Percentiles rank a stretch among this genome's conserved stretches.
These are phyloP conservation scores for Podarcis lilfordi DNA, from an alignment of 2,797 vertebrate genomes.

Conservation along the genomic window DNA sequence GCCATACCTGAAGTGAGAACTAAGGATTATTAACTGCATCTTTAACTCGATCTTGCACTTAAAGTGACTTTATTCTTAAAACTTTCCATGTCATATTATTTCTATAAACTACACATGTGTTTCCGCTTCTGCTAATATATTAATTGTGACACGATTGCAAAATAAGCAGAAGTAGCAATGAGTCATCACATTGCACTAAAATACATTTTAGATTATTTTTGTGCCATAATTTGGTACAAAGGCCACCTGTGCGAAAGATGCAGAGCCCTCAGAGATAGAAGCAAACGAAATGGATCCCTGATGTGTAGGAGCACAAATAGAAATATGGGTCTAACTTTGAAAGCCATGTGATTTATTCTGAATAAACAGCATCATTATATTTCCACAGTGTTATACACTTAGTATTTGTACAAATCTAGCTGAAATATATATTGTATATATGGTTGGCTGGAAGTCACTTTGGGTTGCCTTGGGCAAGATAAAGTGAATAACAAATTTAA, in stretches of 20 bases:
- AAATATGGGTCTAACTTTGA: background rate
- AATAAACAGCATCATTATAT: background rate
- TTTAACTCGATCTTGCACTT: background rate
- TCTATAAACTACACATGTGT: background rate
- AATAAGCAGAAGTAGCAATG: background rate
- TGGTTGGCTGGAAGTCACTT: no score
- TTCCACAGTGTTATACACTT: background rate
- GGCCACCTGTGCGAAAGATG: background rate
- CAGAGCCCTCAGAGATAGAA: background rate
- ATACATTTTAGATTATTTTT: background rate
- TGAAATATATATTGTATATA: background rate
- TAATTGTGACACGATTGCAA: background rate
- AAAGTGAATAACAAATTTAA: no score
- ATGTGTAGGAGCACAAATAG: background rate
- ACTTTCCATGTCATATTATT: background rate
- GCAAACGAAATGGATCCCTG: background rate
- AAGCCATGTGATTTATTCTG: background rate
- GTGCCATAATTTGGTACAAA: background rate
- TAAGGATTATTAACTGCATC: background rate
- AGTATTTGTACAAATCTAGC: background rate
- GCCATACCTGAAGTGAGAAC: background rate
- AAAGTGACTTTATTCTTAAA: background rate
- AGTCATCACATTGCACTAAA: background rate
- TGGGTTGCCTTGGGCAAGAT: no score
- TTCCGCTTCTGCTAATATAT: background rate